Conservation (phyloP, 2,888 invertebrate genomes). For the Lissocephala sabroskyi region DNA sequence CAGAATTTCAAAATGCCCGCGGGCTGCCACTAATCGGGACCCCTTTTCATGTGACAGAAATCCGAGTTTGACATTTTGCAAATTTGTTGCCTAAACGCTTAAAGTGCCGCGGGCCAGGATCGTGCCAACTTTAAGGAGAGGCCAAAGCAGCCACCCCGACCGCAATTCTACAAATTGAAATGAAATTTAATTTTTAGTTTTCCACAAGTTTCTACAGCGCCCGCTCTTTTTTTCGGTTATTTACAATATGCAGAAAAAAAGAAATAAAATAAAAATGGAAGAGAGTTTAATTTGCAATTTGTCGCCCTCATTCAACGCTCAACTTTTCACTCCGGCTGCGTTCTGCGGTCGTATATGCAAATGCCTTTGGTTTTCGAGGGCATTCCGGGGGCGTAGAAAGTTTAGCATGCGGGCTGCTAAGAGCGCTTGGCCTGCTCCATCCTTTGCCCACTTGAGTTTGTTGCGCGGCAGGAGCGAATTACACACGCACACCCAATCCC, state of each 20-base stretch:
- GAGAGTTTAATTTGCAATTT: constrained; percentile 65
- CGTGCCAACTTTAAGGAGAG: constrained; percentile 21
- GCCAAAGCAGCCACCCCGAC: background rate
- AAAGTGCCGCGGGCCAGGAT: constrained; percentile 23
- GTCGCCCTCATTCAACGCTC: constrained; percentile 62
- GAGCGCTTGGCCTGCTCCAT: too few relatives aligned
- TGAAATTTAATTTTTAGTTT: constrained; percentile 43
- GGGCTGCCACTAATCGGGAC: background rate
- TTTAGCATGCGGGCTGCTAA: constrained; percentile 51
- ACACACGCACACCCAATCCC: too few relatives aligned
- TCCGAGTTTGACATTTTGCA: constrained; percentile 24
- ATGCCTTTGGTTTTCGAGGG: constrained; percentile 37
- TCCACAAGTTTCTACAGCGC: constrained; percentile 9
- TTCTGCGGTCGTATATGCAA: constrained; percentile 53
- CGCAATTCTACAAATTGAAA: constrained; percentile 26
- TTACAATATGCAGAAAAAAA: constrained; percentile 25
- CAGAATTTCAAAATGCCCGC: constrained; percentile 8
- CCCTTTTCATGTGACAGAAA: background rate
- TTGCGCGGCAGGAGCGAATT: constrained; percentile 31
- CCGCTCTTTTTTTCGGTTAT: constrained; percentile 54
- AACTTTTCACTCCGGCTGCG: constrained; percentile 48
- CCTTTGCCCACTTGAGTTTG: constrained; percentile 46
- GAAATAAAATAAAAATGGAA: constrained; percentile 32
- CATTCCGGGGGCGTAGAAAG: constrained; percentile 32
- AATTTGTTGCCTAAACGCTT: constrained; percentile 42